Percentiles rank a stretch among this genome's conserved stretches.
phyloP scores from a whole-genome alignment of 2,888 invertebrate genomes.

The Leucania comma region DNA sequence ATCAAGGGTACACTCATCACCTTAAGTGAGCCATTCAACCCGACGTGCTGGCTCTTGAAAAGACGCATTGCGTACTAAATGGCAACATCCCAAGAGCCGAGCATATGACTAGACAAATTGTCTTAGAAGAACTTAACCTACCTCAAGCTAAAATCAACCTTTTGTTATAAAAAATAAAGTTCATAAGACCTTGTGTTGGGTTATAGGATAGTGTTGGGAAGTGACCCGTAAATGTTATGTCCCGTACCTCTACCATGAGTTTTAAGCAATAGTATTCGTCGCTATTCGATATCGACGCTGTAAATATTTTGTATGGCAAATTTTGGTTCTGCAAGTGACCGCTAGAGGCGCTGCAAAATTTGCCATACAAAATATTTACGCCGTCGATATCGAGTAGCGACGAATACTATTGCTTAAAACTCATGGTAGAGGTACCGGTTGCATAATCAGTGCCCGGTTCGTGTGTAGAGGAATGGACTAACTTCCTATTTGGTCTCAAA shows the following conservation, averaged over 20 bases:
- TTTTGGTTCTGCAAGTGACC: too few species aligned
- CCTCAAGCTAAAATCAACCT: conserved; percentile 3
- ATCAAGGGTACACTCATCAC: conserved; percentile 20
- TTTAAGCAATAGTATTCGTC: too few species aligned
- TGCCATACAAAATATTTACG: too few species aligned
- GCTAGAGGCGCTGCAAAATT: too few species aligned
- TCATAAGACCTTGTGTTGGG: background rate
- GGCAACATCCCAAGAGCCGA: conserved; percentile 50
- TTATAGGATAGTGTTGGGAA: conserved; percentile 22
- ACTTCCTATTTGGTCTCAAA: conserved; percentile 42
- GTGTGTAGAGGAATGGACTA: conserved; percentile 25
- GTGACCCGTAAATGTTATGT: conserved; percentile 39
- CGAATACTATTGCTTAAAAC: too few species aligned
- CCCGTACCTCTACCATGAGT: too few species aligned
- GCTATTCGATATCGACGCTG: too few species aligned
- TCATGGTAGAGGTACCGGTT: too few species aligned
- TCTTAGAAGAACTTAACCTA: conserved; percentile 32
- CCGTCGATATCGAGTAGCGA: too few species aligned
- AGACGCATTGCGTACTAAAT: conserved; percentile 59
- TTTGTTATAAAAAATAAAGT: background rate
- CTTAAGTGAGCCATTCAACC: conserved; percentile 42
- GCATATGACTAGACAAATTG: conserved; percentile 49
- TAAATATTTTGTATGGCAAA: too few species aligned
- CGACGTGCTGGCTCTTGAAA: conserved; percentile 42
- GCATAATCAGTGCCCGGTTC: conserved; percentile 47